Percentiles rank a stretch among this genome's conserved stretches.
These are phyloP conservation scores for Drosophila sp. DNA, from an alignment of 1,140 invertebrate species.

Conservation along the genomic window DNA sequence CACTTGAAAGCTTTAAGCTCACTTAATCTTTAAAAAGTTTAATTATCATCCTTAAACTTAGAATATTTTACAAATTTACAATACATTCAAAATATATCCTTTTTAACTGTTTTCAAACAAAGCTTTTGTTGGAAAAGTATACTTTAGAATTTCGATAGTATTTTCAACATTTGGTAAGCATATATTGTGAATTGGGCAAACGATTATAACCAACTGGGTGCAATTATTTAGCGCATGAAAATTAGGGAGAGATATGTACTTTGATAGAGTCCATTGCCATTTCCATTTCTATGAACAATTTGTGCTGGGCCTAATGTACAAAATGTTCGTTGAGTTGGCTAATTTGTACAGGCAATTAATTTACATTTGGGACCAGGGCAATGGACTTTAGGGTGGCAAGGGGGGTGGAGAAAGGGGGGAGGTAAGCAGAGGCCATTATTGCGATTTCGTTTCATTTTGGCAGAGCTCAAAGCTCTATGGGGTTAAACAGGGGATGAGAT, in stretches of 20 bases:
- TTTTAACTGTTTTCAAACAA: background rate
- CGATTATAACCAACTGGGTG: conserved; percentile 8
- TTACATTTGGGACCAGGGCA: conserved; percentile 57
- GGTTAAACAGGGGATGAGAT: background rate
- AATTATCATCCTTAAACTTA: too few species aligned
- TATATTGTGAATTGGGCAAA: conserved; percentile 21
- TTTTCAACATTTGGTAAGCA: conserved; percentile 2
- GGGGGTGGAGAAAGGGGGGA: background rate
- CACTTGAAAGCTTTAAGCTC: background rate
- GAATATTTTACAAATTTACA: too few species aligned
- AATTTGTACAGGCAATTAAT: conserved; percentile 81
- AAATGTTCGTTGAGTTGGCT: conserved; percentile 65
- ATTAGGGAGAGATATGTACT: conserved; percentile 34
- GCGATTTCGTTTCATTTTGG: conserved; percentile 67
- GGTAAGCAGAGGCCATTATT: conserved; percentile 55
- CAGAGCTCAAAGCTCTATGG: conserved; percentile 15
- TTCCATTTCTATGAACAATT: conserved; percentile 29
- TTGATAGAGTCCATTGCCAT: conserved; percentile 25
- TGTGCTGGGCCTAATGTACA: conserved; percentile 50
- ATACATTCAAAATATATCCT: background rate
- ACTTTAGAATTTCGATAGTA: background rate
- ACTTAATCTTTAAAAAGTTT: too few species aligned
- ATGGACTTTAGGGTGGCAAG: background rate
- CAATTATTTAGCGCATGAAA: conserved; percentile 42
- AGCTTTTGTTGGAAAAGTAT: background rate